Percentiles rank a stretch among this genome's conserved stretches.
Conservation (phyloP, 2,113 vertebrate species). For the Panthera leo region DNA sequence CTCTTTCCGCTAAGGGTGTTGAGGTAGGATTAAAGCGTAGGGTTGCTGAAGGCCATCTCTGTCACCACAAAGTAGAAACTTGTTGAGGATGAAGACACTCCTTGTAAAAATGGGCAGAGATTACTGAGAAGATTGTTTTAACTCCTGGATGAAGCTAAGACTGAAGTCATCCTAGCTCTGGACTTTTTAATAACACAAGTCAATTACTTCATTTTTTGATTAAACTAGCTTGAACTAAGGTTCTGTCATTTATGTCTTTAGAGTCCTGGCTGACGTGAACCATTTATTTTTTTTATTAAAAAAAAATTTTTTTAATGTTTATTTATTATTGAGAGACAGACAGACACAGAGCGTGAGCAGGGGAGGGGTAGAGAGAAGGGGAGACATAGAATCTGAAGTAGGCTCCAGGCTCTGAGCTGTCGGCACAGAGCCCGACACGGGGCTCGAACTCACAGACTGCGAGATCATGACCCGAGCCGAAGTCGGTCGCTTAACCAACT, state of each 20-base stretch:
- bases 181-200: slow-evolving; percentile 36
- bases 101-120: not conserved
- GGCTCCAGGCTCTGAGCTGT: too few species aligned
- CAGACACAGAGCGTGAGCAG: too few species aligned
- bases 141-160: not conserved
- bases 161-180: not conserved
- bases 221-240: slow-evolving; percentile 37
- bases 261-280: not conserved
- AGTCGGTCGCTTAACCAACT: too few species aligned
- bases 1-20: not conserved
- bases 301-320: too few species aligned
- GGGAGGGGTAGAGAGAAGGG: too few species aligned
- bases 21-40: not conserved
- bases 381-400: too few species aligned
- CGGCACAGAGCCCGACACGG: too few species aligned
- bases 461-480: too few species aligned
- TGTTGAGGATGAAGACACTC: slow-evolving; percentile 6
- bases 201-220: slow-evolving; percentile 33
- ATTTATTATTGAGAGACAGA: too few species aligned
- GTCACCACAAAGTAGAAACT: slow-evolving; percentile 32
- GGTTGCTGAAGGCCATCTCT: slow-evolving; percentile 1
- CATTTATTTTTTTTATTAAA: not conserved
- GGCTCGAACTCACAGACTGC: too few species aligned
- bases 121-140: not conserved
- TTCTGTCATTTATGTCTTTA: not conserved